phyloP scores from a whole-genome alignment of 2,797 vertebrate genomes.

The Thaleichthys pacificus region DNA sequence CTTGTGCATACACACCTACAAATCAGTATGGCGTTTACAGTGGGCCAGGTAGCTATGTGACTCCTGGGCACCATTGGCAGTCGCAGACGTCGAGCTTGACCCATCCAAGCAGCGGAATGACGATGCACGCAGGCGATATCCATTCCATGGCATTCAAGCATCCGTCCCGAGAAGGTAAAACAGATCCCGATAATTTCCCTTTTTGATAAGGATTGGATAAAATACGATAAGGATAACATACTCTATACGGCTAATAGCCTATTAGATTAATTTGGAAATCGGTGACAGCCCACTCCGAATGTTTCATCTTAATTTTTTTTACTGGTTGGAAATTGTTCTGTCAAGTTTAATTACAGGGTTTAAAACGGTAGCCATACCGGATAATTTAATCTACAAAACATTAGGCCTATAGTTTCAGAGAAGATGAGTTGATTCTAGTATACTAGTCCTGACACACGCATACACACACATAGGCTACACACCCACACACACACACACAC shows the following conservation, averaged over 20 bases:
- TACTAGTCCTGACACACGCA: neutral
- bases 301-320: neutral
- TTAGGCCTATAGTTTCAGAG: too few species aligned
- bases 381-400: too few species aligned
- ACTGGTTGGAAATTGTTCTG: too few species aligned
- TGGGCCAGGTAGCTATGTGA: conserved; percentile 84
- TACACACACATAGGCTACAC: neutral
- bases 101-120: conserved; percentile 79
- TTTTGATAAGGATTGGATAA: conserved; percentile 13
- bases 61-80: conserved; percentile 89
- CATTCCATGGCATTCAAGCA: conserved; percentile 89
- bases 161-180: conserved; percentile 86
- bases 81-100: conserved; percentile 80
- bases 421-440: too few species aligned
- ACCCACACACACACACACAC: neutral
- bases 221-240: neutral
- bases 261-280: conserved; percentile 2
- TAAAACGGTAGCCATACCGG: neutral
- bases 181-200: neutral
- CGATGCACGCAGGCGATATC: conserved; percentile 86
- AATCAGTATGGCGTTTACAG: conserved; percentile 92
- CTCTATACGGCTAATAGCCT: too few species aligned
- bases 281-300: conserved; percentile 5
- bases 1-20: conserved; percentile 89
- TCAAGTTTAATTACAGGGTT: neutral